A percentile compares a stretch with the other conserved stretches of the same genome.
phyloP scores from a whole-genome alignment of 2,113 vertebrate genomes.

The Aptenodytes patagonicus region DNA sequence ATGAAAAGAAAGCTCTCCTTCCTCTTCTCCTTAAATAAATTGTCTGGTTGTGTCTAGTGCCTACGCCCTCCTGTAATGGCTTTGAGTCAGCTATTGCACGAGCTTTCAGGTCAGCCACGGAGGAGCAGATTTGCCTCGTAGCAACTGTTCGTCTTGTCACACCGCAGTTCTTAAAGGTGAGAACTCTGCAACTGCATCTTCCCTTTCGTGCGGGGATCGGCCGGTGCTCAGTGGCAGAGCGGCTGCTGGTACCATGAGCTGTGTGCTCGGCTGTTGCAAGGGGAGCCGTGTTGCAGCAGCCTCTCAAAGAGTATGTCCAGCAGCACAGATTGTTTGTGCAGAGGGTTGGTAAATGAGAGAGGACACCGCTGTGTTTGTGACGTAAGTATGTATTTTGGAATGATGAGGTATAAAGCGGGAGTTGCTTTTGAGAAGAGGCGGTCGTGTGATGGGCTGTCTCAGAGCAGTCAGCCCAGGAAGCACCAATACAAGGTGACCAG shows the following conservation, averaged over 20 bases:
- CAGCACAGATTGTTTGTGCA: neutral
- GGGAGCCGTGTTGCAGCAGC: neutral
- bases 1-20: conserved; percentile 1
- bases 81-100: conserved; percentile 78
- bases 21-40: conserved; percentile 19
- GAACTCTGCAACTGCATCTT: neutral
- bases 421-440: neutral
- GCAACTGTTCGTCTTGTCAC: conserved; percentile 87
- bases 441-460: neutral
- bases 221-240: neutral
- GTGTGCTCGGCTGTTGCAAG: rapidly evolving
- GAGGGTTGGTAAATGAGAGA: neutral
- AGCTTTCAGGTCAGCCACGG: conserved; percentile 81
- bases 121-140: conserved; percentile 89
- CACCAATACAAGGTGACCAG: neutral
- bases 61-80: conserved; percentile 84
- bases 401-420: rapidly evolving
- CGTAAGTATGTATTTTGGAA: rapidly evolving
- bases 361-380: rapidly evolving
- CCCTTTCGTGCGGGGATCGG: rapidly evolving
- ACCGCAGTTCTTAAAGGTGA: conserved; percentile 84
- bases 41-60: conserved; percentile 75
- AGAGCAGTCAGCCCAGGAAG: neutral
- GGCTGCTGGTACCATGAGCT: neutral
- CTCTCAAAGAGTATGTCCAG: neutral